These are phyloP conservation scores for Actinostola sp. DNA, from an alignment of 92 coral and sea anemone genomes.

Conservation along the genomic window DNA sequence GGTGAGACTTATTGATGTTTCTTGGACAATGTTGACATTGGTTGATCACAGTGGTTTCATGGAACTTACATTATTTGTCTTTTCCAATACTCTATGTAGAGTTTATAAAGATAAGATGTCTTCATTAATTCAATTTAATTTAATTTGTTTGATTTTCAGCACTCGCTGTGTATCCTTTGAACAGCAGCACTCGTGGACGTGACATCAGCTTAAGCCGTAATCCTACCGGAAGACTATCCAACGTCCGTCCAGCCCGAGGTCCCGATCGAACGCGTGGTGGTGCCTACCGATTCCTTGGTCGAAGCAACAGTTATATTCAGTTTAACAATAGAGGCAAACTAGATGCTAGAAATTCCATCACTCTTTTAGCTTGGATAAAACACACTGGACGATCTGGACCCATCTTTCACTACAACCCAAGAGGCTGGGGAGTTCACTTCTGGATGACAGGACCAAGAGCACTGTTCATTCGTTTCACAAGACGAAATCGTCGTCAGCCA, in stretches of 20 bases:
- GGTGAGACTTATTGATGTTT: too few relatives aligned
- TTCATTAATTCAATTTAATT: too few relatives aligned
- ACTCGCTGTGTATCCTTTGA: conserved; percentile 67
- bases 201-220: conserved; percentile 24
- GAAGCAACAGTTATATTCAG: conserved; percentile 48
- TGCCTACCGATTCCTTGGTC: conserved; percentile 53
- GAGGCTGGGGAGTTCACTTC: conserved; percentile 67
- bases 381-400: conserved; percentile 64
- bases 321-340: conserved; percentile 66
- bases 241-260: conserved; percentile 59
- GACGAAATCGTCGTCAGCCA: conserved; percentile 38
- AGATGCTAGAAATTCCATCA: conserved; percentile 61
- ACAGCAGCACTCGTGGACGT: conserved; percentile 49
- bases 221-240: conserved; percentile 34
- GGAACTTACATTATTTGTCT: too few relatives aligned
- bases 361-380: conserved; percentile 66
- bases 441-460: conserved; percentile 49
- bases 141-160: conserved; percentile 2
- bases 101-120: too few relatives aligned
- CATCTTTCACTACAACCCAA: conserved; percentile 54
- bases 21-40: too few relatives aligned
- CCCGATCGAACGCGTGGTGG: conserved; percentile 68
- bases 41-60: too few relatives aligned
- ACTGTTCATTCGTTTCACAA: conserved; percentile 46
- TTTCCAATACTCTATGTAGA: too few relatives aligned